These are phyloP conservation scores for Nesoenas mayeri DNA, from an alignment of 2,113 vertebrate genomes.

Conservation along the genomic window DNA sequence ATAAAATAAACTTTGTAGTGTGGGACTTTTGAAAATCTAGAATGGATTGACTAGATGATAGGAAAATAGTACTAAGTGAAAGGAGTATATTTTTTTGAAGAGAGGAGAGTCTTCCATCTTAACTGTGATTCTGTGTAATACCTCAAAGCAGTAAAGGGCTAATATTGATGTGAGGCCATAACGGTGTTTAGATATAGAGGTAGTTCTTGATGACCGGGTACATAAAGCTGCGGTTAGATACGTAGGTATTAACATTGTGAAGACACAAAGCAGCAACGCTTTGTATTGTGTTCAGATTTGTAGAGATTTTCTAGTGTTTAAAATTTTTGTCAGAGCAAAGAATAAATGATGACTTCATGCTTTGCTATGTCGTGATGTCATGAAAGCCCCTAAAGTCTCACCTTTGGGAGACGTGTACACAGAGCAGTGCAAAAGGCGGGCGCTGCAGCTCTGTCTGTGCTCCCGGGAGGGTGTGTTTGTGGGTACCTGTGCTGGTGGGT, in stretches of 20 bases:
- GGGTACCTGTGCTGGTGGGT: neutral
- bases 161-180: neutral
- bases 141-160: constrained; percentile 44
- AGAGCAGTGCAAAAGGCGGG: neutral
- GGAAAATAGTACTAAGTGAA: neutral
- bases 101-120: neutral
- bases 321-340: neutral
- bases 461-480: rapidly evolving
- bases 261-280: neutral
- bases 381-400: neutral
- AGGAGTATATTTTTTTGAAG: neutral
- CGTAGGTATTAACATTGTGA: rapidly evolving
- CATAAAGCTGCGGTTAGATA: neutral
- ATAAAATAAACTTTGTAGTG: neutral
- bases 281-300: neutral
- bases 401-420: neutral
- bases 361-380: neutral
- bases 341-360: neutral
- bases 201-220: neutral
- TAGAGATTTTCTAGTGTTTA: neutral
- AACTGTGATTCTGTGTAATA: neutral
- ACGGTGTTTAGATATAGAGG: neutral
- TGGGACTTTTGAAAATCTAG: neutral
- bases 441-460: neutral
- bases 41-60: neutral